phyloP scores from a whole-genome alignment of 64 coral and sea anemone species.

The Montipora foliosa region DNA sequence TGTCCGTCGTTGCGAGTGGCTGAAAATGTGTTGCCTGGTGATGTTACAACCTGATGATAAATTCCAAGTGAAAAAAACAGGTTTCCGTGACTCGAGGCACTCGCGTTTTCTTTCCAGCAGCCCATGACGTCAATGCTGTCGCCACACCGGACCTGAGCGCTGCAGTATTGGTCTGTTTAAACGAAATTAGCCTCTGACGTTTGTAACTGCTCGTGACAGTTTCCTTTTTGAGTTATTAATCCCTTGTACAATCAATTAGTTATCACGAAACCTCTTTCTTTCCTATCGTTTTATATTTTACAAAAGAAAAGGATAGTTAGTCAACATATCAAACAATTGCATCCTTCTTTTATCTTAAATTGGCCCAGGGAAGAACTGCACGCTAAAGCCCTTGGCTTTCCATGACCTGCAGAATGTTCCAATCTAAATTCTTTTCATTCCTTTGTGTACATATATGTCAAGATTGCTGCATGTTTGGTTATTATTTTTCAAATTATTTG shows the following conservation, averaged over 20 bases:
- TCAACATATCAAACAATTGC: neutral
- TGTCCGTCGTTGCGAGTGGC: neutral
- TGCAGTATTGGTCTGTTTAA: constrained; percentile 19
- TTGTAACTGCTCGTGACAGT: constrained; percentile 23
- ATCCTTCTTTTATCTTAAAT: neutral
- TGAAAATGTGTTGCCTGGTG: neutral
- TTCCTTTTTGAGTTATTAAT: constrained; percentile 49
- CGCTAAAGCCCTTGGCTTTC: neutral
- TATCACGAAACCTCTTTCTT: constrained; percentile 44
- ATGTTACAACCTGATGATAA: neutral
- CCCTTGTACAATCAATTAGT: neutral
- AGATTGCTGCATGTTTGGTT: constrained; percentile 13
- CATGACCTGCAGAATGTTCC: constrained; percentile 14
- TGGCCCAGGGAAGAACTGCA: neutral
- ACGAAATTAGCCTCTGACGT: constrained; percentile 21
- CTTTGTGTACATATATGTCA: neutral
- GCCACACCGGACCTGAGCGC: constrained; percentile 48
- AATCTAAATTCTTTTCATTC: constrained; percentile 43
- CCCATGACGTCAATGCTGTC: constrained; percentile 43
- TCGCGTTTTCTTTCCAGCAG: constrained; percentile 25
- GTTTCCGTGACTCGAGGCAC: constrained; percentile 23
- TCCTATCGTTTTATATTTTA: neutral
- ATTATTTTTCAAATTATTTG: constrained; percentile 17
- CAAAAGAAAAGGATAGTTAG: neutral
- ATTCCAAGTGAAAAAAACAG: neutral